phyloP scores from a whole-genome alignment of 2,888 invertebrate species.

The Chrysodeixis includens region DNA sequence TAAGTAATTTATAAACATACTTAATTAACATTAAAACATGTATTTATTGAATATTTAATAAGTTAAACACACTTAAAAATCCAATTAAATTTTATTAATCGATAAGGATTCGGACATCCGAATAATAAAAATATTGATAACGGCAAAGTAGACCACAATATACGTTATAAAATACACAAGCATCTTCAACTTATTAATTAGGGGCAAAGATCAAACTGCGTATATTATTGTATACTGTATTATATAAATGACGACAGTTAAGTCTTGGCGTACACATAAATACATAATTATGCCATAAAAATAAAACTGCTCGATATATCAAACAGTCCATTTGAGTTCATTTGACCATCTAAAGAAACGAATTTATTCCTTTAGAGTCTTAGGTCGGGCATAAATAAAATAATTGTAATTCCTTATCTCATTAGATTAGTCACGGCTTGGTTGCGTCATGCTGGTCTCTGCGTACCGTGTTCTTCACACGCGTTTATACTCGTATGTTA shows the following conservation, averaged over 20 bases:
- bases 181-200: conserved; percentile 9
- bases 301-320: conserved; percentile 38
- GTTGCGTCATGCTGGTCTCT: conserved; percentile 75
- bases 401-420: conserved; percentile 85
- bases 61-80: neutral
- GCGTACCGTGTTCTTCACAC: conserved; percentile 52
- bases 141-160: neutral
- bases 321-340: conserved; percentile 21
- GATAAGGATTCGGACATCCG: neutral
- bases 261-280: conserved; percentile 17
- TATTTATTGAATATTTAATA: neutral
- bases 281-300: conserved; percentile 32
- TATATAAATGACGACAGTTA: conserved; percentile 10
- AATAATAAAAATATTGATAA: neutral
- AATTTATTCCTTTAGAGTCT: conserved; percentile 61
- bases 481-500: conserved; percentile 40
- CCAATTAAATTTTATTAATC: neutral
- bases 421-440: conserved; percentile 81
- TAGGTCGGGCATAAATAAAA: conserved; percentile 73
- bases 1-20: no score
- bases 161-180: neutral
- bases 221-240: neutral
- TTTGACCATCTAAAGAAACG: conserved; percentile 41
- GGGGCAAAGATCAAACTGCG: conserved; percentile 23
- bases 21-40: no score